Conservation (phyloP, 2,797 vertebrate species). For the Balearica regulorum region DNA sequence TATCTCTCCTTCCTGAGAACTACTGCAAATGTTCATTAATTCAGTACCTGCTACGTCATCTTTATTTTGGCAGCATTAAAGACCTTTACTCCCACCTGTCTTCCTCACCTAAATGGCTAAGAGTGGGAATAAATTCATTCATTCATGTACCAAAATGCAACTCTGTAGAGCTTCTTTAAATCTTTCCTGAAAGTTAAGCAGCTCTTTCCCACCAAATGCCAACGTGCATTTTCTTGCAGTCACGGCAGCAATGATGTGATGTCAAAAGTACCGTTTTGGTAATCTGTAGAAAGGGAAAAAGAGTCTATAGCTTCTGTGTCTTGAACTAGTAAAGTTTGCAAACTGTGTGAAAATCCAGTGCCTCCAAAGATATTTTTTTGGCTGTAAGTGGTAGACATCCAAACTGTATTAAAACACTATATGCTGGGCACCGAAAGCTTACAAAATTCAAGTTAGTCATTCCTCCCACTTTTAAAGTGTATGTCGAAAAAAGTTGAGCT, state of each 20-base stretch:
- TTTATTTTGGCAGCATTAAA: background rate
- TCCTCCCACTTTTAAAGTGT: background rate
- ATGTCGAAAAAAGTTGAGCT: background rate
- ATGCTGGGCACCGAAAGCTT: background rate
- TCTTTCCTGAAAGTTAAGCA: background rate
- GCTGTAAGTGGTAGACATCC: background rate
- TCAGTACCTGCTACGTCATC: background rate
- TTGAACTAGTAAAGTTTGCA: background rate
- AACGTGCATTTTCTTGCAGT: background rate
- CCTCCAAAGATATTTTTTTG: background rate
- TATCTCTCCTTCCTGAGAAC: background rate
- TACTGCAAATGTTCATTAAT: background rate
- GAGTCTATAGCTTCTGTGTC: background rate
- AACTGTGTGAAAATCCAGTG: background rate
- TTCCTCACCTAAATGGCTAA: background rate
- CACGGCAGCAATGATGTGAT: fast-evolving
- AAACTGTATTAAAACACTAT: background rate
- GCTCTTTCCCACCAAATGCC: background rate
- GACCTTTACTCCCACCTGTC: background rate
- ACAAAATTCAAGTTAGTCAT: background rate
- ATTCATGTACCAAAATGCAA: background rate
- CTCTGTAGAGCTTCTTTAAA: background rate
- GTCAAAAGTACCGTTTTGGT: background rate
- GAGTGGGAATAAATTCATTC: background rate
- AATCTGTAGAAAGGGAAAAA: background rate